phyloP scores from a whole-genome alignment of 2,888 invertebrate species.

The Drosophila ochracea region DNA sequence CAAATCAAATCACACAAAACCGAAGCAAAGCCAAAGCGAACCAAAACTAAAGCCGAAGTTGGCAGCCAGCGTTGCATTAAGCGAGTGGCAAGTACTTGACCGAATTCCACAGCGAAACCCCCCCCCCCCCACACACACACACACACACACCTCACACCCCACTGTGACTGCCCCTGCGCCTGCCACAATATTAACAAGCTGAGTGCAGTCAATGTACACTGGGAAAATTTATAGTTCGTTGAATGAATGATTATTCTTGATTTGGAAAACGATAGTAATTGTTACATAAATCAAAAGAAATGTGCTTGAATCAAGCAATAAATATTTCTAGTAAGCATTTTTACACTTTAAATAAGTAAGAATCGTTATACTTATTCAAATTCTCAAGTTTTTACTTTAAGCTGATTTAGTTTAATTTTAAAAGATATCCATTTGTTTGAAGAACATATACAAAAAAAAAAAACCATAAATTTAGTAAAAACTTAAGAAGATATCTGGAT shows the following conservation, averaged over 20 bases:
- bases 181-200: background rate
- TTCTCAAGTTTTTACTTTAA: background rate
- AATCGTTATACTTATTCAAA: background rate
- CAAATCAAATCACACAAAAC: slow-evolving; percentile 69
- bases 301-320: background rate
- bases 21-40: slow-evolving; percentile 21
- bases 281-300: background rate
- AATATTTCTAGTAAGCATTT: too few relatives aligned
- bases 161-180: background rate
- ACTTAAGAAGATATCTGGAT: too few relatives aligned
- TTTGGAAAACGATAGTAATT: background rate
- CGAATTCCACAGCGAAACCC: slow-evolving; percentile 65
- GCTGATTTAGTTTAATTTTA: background rate
- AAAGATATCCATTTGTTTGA: background rate
- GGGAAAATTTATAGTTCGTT: background rate
- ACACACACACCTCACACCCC: background rate
- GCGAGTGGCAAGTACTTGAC: slow-evolving; percentile 76
- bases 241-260: background rate
- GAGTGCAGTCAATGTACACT: slow-evolving; percentile 3
- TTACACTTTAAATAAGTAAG: too few relatives aligned
- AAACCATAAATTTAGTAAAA: too few relatives aligned
- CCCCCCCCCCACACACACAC: too few relatives aligned
- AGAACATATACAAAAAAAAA: too few relatives aligned
- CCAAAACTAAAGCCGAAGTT: slow-evolving; percentile 22
- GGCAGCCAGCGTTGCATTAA: slow-evolving; percentile 49